These are phyloP conservation scores for Pelvicachromis taeniatus DNA, from an alignment of 2,113 vertebrate genomes.

Conservation along the genomic window DNA sequence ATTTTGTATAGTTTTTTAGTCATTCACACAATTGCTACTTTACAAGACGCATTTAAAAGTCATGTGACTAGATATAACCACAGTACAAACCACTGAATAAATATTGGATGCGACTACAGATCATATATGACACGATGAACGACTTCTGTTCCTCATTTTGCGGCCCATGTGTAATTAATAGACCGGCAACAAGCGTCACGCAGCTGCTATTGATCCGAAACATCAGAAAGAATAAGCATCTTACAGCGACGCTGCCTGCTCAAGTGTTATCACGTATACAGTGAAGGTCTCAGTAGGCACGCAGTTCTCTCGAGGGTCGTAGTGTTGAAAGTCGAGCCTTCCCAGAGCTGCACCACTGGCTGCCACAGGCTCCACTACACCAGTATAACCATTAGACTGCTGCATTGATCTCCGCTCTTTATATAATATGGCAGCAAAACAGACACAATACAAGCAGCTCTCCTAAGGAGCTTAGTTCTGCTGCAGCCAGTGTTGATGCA, in stretches of 20 bases:
- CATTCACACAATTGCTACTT: neutral
- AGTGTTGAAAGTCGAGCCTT: neutral
- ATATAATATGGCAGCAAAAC: constrained; percentile 32
- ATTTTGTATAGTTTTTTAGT: neutral
- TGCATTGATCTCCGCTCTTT: constrained; percentile 38
- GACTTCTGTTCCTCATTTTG: neutral
- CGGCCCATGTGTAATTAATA: constrained; percentile 16
- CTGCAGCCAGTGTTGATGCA: constrained; percentile 48
- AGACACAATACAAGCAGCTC: constrained; percentile 31
- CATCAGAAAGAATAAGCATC: constrained; percentile 15
- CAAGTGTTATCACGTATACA: constrained; percentile 21
- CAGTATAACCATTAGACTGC: constrained; percentile 31
- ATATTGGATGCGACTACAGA: neutral
- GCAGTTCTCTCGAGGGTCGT: neutral
- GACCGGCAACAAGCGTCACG: neutral
- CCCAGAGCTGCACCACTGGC: neutral
- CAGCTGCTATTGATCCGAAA: constrained; percentile 42
- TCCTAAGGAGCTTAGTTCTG: constrained; percentile 50
- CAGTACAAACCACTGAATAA: neutral
- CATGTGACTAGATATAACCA: neutral
- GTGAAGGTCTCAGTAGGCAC: neutral
- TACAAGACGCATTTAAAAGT: neutral
- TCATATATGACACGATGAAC: neutral
- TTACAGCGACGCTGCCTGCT: neutral
- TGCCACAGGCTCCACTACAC: constrained; percentile 12